Conservation (phyloP, 2,113 vertebrate species). For the Crotalus horridus region DNA sequence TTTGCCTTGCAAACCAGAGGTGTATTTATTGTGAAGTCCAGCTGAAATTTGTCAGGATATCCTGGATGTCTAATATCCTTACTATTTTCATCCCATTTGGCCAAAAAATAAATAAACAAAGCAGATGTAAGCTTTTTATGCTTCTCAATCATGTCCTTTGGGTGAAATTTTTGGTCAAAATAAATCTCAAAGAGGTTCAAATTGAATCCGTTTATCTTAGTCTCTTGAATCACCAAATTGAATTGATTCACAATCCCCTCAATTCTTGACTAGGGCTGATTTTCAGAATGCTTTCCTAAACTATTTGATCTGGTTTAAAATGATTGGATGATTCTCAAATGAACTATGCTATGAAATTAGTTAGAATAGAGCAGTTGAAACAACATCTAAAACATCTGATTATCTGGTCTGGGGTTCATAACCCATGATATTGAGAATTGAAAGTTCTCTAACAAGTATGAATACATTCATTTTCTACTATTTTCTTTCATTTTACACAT, state of each 20-base stretch:
- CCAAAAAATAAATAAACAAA: not conserved
- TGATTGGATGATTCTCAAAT: not conserved
- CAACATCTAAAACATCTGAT: not conserved
- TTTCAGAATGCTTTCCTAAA: not conserved
- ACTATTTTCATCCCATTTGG: not conserved
- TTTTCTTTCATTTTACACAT: not conserved
- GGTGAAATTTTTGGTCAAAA: not conserved
- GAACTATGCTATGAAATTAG: not conserved
- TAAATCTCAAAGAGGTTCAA: not conserved
- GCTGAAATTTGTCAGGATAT: not conserved
- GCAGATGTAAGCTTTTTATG: not conserved
- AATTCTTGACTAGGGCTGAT: not conserved
- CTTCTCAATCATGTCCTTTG: not conserved
- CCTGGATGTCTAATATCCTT: not conserved
- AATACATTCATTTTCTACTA: not conserved
- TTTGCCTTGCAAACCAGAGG: not conserved
- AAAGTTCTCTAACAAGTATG: not conserved
- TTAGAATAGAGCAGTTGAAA: not conserved
- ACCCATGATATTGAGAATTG: not conserved
- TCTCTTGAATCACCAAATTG: not conserved
- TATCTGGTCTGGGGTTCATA: not conserved
- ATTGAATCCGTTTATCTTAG: not conserved
- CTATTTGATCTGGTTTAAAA: not conserved
- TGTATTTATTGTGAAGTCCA: not conserved
- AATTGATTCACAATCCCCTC: not conserved